Evolutionary conservation across 1,140 invertebrate genomes (phyloP), one percentile per base, ranked within the genome.

Genomic region (Heliothis virescens): DNA sequence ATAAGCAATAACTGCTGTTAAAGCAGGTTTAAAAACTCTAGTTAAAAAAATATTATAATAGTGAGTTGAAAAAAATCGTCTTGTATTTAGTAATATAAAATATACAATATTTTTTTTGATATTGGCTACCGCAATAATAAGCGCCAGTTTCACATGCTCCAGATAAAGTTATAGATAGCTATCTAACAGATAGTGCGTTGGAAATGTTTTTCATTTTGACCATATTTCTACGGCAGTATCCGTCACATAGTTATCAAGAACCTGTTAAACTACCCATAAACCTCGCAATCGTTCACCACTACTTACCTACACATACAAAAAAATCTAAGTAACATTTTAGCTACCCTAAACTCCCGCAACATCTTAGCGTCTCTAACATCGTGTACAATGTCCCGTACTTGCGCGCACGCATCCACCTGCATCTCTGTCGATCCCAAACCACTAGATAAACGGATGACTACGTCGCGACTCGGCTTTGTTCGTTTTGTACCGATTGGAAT

Each of bases 381-480:
- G 63, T 67, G 16, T 48, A 41, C 63, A 67, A 16, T 48, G 9
- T n/a, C n/a, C 12, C 48, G 63, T 67, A 65, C 63, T 50, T 71
- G 67, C 67, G 48, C 67, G 48, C 52, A 71, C 67, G 67, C 67
- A 71, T 53, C 67, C 67, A 71, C 67, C 67, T 71, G 67, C 67
- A 71, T 71, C 67, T 71, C 67, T 71, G 48, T 21, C 48, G 67
- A 71, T 71, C 18, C 67, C 67, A 13, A 50, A 48, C 12, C 18
- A 50, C 67, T 71, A 71, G 67, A 71, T 71, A 71, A 71, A 71
- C 67, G 67, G 67, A 71, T 71, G 52, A 71, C 67, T 71, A 29
- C 48, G 67, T 71, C 10, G 48, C 67, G 52, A 71, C 67, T 29
- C 34, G 48, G 12, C 67, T 71, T 71, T 71, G 67, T 71, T 71